Percentiles rank a stretch among this genome's conserved stretches.
Evolutionary conservation across 2,797 vertebrate genomes (phyloP).

Genomic region (Linurgus olivaceus): DNA sequence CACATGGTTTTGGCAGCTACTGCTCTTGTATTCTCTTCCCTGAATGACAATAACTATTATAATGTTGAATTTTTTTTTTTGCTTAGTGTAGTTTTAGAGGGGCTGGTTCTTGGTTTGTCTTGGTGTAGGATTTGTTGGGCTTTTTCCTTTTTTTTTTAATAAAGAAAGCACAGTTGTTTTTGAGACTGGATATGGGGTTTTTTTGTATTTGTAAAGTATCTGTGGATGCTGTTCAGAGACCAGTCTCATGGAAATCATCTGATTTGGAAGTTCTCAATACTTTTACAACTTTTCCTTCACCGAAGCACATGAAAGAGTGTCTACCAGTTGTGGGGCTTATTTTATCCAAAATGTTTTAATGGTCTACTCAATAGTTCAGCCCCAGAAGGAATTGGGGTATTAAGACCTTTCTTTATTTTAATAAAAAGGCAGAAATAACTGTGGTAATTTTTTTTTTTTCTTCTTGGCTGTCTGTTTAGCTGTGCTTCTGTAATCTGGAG

Average conservation of each 20-base stretch:
- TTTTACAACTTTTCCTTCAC: not conserved
- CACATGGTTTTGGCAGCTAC: not conserved
- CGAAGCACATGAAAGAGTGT: not conserved
- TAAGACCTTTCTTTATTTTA: not conserved
- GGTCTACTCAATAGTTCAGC: not conserved
- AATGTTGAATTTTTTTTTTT: not conserved
- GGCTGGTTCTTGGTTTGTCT: not conserved
- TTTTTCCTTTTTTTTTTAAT: fast-evolving
- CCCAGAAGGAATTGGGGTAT: not conserved
- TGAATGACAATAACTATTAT: not conserved
- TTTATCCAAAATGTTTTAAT: not conserved
- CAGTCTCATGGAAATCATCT: not conserved
- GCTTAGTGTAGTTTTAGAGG: not conserved
- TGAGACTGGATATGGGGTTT: not conserved
- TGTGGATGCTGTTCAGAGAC: not conserved
- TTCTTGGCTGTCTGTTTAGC: not conserved
- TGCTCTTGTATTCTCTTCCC: not conserved
- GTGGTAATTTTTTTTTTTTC: not conserved
- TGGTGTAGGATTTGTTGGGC: not conserved
- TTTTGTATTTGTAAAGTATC: not conserved
- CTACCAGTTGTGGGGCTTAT: not conserved
- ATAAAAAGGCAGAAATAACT: not conserved
- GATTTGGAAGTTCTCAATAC: not conserved
- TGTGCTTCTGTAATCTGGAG: not conserved
- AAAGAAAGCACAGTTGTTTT: fast-evolving